Evolutionary conservation across 2,888 invertebrate genomes (phyloP).

Genomic region (Pollenia griseotomentosa): DNA sequence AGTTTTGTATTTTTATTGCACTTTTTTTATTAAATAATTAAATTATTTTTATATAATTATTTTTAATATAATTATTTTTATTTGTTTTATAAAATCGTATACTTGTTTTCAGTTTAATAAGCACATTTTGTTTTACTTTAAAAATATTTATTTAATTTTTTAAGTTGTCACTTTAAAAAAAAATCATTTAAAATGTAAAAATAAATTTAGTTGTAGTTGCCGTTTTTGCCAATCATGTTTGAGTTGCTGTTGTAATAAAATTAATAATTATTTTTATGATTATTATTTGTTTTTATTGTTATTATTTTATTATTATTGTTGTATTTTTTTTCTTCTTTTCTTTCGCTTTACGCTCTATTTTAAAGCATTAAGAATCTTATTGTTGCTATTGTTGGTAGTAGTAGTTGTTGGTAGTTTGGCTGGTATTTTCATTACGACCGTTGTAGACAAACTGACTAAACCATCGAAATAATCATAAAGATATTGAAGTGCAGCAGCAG

Average conservation of each 20-base stretch:
- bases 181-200: conserved; percentile 71
- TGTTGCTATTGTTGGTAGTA: conserved; percentile 54
- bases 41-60: conserved; percentile 31
- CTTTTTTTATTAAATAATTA: conserved; percentile 29
- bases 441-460: conserved; percentile 73
- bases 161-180: conserved; percentile 43
- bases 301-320: conserved; percentile 50
- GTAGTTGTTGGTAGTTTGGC: conserved; percentile 58
- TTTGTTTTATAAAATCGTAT: conserved; percentile 70
- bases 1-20: conserved; percentile 56
- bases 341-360: conserved; percentile 51
- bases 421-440: conserved; percentile 72
- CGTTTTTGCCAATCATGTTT: conserved; percentile 67
- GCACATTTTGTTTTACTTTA: conserved; percentile 44
- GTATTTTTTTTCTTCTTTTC: neutral
- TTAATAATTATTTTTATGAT: conserved; percentile 75
- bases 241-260: conserved; percentile 71
- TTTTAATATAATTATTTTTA: conserved; percentile 31
- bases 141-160: conserved; percentile 70
- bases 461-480: conserved; percentile 71
- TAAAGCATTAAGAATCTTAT: conserved; percentile 41
- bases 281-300: conserved; percentile 71
- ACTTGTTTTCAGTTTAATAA: conserved; percentile 74
- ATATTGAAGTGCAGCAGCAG: conserved; percentile 62
- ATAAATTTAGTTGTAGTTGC: conserved; percentile 67